These are phyloP conservation scores for Scopus umbretta DNA, from an alignment of 2,113 vertebrate species.

Conservation along the genomic window DNA sequence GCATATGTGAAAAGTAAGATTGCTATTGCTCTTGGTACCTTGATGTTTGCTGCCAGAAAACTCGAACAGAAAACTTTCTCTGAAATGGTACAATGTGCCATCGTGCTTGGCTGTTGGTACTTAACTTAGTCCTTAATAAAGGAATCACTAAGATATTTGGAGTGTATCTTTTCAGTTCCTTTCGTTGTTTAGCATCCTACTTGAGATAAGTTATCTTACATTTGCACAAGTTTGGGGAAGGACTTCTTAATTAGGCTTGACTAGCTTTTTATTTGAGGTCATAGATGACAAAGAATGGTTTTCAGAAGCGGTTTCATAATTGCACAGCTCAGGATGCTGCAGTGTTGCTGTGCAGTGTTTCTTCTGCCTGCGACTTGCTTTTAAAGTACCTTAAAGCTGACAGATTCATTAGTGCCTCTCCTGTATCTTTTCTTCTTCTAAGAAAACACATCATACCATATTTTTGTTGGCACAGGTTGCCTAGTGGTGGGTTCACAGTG, in stretches of 20 bases:
- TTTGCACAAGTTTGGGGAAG: background rate
- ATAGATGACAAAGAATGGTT: background rate
- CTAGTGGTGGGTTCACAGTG: background rate
- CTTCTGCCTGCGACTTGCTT: background rate
- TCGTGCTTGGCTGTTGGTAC: background rate
- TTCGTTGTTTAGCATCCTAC: background rate
- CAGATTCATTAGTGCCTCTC: background rate
- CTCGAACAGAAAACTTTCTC: background rate
- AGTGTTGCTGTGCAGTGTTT: background rate
- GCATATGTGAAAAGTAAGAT: background rate
- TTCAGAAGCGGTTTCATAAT: background rate
- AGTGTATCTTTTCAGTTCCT: background rate
- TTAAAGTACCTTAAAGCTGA: background rate
- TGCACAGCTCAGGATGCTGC: background rate
- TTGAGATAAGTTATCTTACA: background rate
- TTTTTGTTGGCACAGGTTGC: background rate
- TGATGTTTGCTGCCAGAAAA: background rate
- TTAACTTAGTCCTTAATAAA: background rate
- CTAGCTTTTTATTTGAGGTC: background rate
- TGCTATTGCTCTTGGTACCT: background rate
- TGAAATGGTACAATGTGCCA: background rate
- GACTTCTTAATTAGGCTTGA: background rate
- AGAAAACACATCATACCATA: rapidly evolving
- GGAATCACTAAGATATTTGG: background rate
- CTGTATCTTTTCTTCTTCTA: background rate